Evolutionary conservation across 2,113 vertebrate genomes (phyloP).

Genomic region (Xiphias gladius): DNA sequence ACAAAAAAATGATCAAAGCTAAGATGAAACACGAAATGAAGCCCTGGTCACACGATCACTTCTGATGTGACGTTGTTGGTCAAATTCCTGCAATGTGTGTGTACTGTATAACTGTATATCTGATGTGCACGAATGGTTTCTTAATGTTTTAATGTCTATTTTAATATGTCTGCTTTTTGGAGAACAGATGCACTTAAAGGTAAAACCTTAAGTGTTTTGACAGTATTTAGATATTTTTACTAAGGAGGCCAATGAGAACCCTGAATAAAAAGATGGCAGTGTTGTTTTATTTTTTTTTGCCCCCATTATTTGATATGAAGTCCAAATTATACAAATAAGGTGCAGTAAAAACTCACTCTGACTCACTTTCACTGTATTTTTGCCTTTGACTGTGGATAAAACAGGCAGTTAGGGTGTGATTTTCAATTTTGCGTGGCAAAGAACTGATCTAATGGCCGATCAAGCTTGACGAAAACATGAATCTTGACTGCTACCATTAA

Average conservation of each 20-base stretch:
- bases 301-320: slow-evolving; percentile 55
- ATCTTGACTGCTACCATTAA: slow-evolving; percentile 10
- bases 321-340: slow-evolving; percentile 63
- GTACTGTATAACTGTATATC: neutral
- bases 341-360: slow-evolving; percentile 45
- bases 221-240: slow-evolving; percentile 3
- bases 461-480: slow-evolving; percentile 9
- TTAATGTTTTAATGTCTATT: slow-evolving; percentile 30
- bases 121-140: neutral
- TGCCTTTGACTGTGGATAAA: slow-evolving; percentile 27
- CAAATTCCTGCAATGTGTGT: slow-evolving; percentile 25
- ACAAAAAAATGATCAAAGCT: slow-evolving; percentile 1
- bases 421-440: slow-evolving; percentile 19
- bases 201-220: neutral
- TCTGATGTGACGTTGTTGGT: slow-evolving; percentile 32
- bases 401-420: slow-evolving; percentile 30
- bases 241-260: slow-evolving; percentile 18
- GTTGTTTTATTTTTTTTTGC: slow-evolving; percentile 24
- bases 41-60: slow-evolving; percentile 22
- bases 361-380: slow-evolving; percentile 18
- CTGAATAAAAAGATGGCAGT: slow-evolving; percentile 66
- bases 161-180: slow-evolving; percentile 22
- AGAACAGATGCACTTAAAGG: slow-evolving; percentile 21
- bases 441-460: slow-evolving; percentile 3
- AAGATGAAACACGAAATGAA: slow-evolving; percentile 22